Conservation (phyloP, 2,888 invertebrate species). For the Pachydiplax longipennis region DNA sequence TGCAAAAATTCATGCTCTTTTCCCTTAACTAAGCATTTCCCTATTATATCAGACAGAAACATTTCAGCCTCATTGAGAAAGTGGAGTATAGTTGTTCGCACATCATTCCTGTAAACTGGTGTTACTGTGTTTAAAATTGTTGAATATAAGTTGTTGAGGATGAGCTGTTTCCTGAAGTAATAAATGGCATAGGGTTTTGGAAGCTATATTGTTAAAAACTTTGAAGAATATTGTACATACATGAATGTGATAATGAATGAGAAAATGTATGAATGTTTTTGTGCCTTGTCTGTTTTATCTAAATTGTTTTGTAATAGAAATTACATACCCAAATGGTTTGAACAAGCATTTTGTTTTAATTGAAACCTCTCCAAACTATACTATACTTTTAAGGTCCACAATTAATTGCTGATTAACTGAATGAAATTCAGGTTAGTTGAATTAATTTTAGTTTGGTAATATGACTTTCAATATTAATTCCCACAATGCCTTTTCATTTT, state of each 20-base stretch:
- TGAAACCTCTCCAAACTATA: neutral
- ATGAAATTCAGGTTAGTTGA: no score
- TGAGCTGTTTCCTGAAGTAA: conserved; percentile 30
- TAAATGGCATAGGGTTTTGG: conserved; percentile 37
- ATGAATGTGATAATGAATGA: conserved; percentile 43
- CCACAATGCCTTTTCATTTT: no score
- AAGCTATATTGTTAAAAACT: conserved; percentile 43
- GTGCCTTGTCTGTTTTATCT: conserved; percentile 45
- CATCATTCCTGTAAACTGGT: conserved; percentile 43
- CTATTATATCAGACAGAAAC: neutral
- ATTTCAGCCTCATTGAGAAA: conserved; percentile 32
- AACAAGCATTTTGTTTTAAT: neutral
- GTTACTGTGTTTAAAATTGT: conserved; percentile 42
- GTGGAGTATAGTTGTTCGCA: conserved; percentile 31
- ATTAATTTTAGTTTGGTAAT: no score
- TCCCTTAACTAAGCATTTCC: neutral
- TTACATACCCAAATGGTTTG: conserved; percentile 37
- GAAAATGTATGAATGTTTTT: conserved; percentile 42
- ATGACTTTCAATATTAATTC: no score
- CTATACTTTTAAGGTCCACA: no score
- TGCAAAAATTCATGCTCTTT: conserved; percentile 26
- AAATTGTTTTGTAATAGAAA: conserved; percentile 43
- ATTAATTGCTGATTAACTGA: no score
- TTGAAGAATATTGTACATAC: conserved; percentile 44
- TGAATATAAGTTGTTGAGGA: conserved; percentile 36